These are phyloP conservation scores for Amphipoea oculea DNA, from an alignment of 2,888 invertebrate species.

Conservation along the genomic window DNA sequence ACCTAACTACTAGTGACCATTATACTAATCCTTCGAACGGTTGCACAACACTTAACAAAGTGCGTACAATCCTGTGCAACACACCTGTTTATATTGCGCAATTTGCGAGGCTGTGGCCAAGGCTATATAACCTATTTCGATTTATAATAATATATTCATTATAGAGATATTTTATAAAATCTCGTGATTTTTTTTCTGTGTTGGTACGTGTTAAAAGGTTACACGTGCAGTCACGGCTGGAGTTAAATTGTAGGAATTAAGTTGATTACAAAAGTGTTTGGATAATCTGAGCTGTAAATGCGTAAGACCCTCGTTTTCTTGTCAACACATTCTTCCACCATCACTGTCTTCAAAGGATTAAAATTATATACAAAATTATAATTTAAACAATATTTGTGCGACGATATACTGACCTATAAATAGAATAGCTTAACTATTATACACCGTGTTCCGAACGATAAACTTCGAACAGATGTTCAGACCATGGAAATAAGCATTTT, in stretches of 20 bases:
- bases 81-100: constrained; percentile 3
- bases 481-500: too few species aligned
- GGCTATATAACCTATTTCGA: neutral
- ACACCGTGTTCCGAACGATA: too few species aligned
- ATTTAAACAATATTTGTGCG: neutral
- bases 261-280: neutral
- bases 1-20: neutral
- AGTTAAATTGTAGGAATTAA: neutral
- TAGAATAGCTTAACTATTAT: too few species aligned
- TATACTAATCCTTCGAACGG: neutral
- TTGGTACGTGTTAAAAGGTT: neutral
- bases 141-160: neutral
- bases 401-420: neutral
- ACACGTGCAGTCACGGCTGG: too few species aligned
- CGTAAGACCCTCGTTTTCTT: neutral
- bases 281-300: neutral
- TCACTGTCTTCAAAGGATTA: neutral
- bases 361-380: neutral
- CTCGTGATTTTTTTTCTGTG: neutral
- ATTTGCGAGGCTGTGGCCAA: constrained; percentile 3
- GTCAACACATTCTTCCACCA: neutral
- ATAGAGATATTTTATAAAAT: neutral
- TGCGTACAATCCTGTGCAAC: neutral
- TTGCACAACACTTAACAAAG: constrained; percentile 6
- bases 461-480: too few species aligned